These are phyloP conservation scores for Aplidium turbinatum DNA, from an alignment of 23 tunicate genomes.

Conservation along the genomic window DNA sequence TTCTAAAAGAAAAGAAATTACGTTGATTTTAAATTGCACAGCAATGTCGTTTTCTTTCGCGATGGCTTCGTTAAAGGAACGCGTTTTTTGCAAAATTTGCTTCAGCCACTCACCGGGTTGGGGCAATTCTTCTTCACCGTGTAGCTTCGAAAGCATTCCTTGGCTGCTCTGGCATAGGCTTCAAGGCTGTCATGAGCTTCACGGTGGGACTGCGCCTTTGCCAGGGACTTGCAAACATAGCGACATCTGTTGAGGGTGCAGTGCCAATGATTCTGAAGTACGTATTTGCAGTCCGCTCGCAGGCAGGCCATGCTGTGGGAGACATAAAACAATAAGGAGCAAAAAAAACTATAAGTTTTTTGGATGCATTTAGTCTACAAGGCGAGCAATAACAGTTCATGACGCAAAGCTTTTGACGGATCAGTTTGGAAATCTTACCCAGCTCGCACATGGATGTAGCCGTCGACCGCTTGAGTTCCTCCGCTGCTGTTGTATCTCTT, in stretches of 20 bases:
- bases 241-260: conserved; percentile 81
- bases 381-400: no score
- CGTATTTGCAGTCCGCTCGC: conserved; percentile 68
- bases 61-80: no score
- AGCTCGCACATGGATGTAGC: conserved; percentile 40
- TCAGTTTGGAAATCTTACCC: conserved; percentile 45
- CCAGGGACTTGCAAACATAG: conserved; percentile 86
- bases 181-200: conserved; percentile 82
- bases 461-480: conserved; percentile 6
- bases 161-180: conserved; percentile 76
- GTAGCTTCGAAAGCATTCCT: conserved; percentile 72
- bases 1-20: conserved; percentile 34
- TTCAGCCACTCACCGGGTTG: conserved; percentile 60
- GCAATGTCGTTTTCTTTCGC: background rate
- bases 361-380: no score
- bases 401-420: background rate
- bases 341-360: no score
- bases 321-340: no score
- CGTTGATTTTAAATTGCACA: background rate
- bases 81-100: background rate
- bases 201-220: conserved; percentile 78
- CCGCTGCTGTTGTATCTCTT: background rate
- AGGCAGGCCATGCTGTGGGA: conserved; percentile 49
- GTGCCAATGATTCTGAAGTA: conserved; percentile 86
- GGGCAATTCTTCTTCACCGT: conserved; percentile 77